phyloP scores from a whole-genome alignment of 2,113 vertebrate species.

The Zapornia atra region DNA sequence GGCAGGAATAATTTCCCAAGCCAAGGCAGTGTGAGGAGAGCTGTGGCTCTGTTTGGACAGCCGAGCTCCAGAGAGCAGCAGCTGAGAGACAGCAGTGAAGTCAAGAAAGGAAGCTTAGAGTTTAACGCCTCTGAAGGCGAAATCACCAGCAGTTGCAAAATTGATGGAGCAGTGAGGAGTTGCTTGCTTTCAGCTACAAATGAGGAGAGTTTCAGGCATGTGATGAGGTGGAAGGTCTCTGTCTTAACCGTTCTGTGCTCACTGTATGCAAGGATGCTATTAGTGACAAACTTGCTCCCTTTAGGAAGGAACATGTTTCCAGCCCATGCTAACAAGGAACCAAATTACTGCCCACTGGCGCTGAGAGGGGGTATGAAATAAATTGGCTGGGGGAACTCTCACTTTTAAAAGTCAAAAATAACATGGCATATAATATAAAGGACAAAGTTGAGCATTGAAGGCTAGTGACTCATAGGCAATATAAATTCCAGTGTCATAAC shows the following conservation, averaged over 20 bases:
- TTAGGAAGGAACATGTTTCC: not conserved
- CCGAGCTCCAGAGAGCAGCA: not conserved
- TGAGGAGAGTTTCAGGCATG: not conserved
- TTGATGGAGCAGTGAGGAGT: not conserved
- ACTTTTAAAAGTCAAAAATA: conserved; percentile 18
- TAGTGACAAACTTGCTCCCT: not conserved
- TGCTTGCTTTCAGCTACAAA: not conserved
- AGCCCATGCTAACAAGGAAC: not conserved
- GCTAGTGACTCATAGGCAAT: not conserved
- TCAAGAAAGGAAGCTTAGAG: not conserved
- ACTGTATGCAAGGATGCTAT: not conserved
- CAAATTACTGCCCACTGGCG: not conserved
- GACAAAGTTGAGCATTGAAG: not conserved
- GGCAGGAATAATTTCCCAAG: not conserved
- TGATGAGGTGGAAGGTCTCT: not conserved
- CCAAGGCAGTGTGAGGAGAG: not conserved
- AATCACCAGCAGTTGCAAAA: not conserved
- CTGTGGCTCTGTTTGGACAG: not conserved
- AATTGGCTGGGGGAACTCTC: not conserved
- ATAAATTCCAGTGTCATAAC: conserved; percentile 6
- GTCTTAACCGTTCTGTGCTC: not conserved
- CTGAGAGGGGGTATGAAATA: not conserved
- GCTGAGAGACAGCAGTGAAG: not conserved
- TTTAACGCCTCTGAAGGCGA: not conserved
- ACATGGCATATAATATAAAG: not conserved